Conservation (phyloP, 2,797 vertebrate genomes). For the Hypotaenidia okinawae region DNA sequence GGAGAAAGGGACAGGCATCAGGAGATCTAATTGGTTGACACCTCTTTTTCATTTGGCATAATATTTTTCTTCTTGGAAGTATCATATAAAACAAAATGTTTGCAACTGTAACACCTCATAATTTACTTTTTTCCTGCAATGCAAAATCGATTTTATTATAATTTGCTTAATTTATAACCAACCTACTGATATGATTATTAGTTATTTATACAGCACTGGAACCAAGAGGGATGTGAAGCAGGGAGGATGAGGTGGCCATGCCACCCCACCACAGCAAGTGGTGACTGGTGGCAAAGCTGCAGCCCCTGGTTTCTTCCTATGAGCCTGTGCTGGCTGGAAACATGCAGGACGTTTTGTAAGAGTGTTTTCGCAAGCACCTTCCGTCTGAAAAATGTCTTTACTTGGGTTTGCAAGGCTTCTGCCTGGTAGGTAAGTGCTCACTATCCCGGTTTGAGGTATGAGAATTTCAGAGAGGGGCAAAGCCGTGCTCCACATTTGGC, state of each 20-base stretch:
- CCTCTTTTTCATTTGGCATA: constrained; percentile 49
- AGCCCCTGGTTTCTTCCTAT: neutral
- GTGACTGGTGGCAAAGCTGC: neutral
- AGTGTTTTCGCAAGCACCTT: neutral
- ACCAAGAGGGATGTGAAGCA: rapidly evolving
- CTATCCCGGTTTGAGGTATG: neutral
- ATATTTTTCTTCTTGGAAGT: constrained; percentile 71
- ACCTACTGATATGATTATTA: neutral
- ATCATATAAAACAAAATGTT: constrained; percentile 68
- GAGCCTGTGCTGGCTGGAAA: rapidly evolving
- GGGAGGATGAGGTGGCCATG: neutral
- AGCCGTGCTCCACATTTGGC: rapidly evolving
- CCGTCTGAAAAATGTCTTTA: neutral
- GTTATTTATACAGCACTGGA: neutral
- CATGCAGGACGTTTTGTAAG: rapidly evolving
- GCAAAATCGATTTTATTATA: constrained; percentile 25
- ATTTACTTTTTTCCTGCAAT: constrained; percentile 10
- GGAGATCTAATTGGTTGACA: neutral
- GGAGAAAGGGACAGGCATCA: constrained; percentile 29
- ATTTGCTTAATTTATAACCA: constrained; percentile 39
- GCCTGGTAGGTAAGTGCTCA: rapidly evolving
- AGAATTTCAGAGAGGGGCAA: neutral
- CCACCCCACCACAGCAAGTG: rapidly evolving
- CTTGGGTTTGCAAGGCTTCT: neutral
- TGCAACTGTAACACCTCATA: constrained; percentile 70